Base-by-base conservation (phyloP, 2,113 vertebrate species). In the Chrysemys picta region DNA sequence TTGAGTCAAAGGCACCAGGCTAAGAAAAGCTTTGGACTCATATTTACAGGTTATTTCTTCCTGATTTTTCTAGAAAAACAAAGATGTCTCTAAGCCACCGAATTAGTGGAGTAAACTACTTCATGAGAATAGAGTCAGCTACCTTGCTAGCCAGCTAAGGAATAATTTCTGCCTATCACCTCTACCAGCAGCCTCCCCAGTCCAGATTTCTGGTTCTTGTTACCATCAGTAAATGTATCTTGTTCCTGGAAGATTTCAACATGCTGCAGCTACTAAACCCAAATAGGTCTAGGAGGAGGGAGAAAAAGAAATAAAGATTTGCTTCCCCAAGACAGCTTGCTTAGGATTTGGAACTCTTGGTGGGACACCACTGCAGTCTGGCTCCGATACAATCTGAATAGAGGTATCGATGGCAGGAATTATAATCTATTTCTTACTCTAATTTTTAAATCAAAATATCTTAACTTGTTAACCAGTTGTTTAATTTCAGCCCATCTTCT, bases 311-410 rank as follows among this genome's bases (percentile, higher is more conserved):
- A 31, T 25, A 53, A 52, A 53, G 89, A 81, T 87, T 89, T 69
- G 89, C 88, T 92, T 92, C 65, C 91, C 57, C 88, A 35, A 29
- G 88, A 79, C 53, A 88, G 91, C 85, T 90, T 72, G 50, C 78
- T 88, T 22, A 89, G 94, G 89, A 82, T 79, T 52, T 91, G 95
- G 93, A 97, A 97, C 95, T 96, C 96, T 50, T 78, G 81, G 92
- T 25, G 85, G 95, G 97, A 85, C 56, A 96, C 85, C 97, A 97
- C 98, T 98, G 98, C 98, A 97, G 98, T 97, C 97, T 91, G 93
- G 92, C 98, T 97, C 96, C 42, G 76, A 90, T 83, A 96, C 96
- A 96, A 95, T 89, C 90, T 88, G 85, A 90, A 91, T 91, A 87
- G 79, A 93, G 79, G 81, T 82, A 86, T 86, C 93, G 94, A 95